These are phyloP conservation scores for Scaptomyza graminum DNA, from an alignment of 1,140 invertebrate species.

Conservation along the genomic window DNA sequence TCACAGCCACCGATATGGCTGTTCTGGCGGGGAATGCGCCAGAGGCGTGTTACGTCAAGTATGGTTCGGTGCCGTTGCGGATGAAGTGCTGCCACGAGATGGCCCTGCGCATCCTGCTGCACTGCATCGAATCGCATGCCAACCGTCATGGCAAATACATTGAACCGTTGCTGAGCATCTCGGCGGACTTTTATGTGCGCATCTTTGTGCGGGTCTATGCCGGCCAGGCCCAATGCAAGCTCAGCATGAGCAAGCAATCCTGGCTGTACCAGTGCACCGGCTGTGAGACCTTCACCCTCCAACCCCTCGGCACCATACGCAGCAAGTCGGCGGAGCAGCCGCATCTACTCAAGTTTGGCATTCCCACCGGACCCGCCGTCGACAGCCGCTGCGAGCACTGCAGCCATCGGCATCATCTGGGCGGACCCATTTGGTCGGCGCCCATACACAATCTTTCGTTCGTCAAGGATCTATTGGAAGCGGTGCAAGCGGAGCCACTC, in stretches of 20 bases:
- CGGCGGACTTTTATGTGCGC: conserved; percentile 98
- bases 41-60: conserved; percentile 96
- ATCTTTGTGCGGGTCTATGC: conserved; percentile 95
- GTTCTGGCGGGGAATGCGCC: conserved; percentile 97
- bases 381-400: conserved; percentile 90
- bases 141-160: conserved; percentile 97
- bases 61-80: conserved; percentile 95
- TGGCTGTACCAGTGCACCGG: conserved; percentile 95
- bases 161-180: conserved; percentile 94
- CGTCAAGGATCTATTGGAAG: conserved; percentile 85
- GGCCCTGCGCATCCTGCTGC: conserved; percentile 95
- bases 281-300: conserved; percentile 91
- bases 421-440: conserved; percentile 97
- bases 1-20: conserved; percentile 99
- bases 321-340: conserved; percentile 84
- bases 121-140: conserved; percentile 95
- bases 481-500: conserved; percentile 82
- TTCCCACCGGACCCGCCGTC: conserved; percentile 89
- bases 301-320: conserved; percentile 88
- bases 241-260: conserved; percentile 92
- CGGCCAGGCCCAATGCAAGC: conserved; percentile 93
- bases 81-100: conserved; percentile 98
- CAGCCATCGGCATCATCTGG: conserved; percentile 89
- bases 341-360: conserved; percentile 86
- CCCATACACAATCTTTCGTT: conserved; percentile 93